phyloP scores from a whole-genome alignment of 2,797 vertebrate genomes.

The Kryptolebias ocellatus region DNA sequence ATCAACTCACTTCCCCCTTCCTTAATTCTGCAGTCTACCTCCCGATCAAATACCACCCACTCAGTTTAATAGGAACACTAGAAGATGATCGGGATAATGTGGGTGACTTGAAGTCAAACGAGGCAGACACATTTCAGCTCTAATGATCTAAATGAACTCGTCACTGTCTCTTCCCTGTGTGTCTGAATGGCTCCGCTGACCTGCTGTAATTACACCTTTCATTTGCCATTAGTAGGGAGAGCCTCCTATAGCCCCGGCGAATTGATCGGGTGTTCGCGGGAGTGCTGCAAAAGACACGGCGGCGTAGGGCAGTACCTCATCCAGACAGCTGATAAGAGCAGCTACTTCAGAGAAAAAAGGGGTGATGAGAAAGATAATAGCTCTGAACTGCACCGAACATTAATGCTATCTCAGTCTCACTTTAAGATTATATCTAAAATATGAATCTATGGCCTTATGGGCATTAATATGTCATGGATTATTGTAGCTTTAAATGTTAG shows the following conservation, averaged over 20 bases:
- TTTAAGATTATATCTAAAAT: constrained; percentile 53
- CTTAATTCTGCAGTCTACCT: constrained; percentile 50
- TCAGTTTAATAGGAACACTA: constrained; percentile 61
- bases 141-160: constrained; percentile 77
- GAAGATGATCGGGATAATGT: constrained; percentile 62
- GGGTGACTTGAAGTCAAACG: constrained; percentile 64
- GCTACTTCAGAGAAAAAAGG: constrained; percentile 50
- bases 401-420: constrained; percentile 48
- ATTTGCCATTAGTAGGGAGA: constrained; percentile 76
- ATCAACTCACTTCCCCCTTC: constrained; percentile 53
- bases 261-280: constrained; percentile 64
- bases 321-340: constrained; percentile 63
- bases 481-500: constrained; percentile 14
- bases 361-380: constrained; percentile 62
- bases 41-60: constrained; percentile 55
- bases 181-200: constrained; percentile 66
- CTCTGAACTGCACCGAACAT: constrained; percentile 34
- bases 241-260: constrained; percentile 53
- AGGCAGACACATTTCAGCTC: constrained; percentile 69
- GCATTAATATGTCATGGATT: constrained; percentile 36
- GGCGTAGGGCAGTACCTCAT: constrained; percentile 47
- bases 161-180: constrained; percentile 53
- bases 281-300: constrained; percentile 62
- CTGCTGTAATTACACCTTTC: constrained; percentile 80
- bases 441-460: constrained; percentile 41